Conservation (phyloP, 2,888 invertebrate species). For the Rotaria macrura region DNA sequence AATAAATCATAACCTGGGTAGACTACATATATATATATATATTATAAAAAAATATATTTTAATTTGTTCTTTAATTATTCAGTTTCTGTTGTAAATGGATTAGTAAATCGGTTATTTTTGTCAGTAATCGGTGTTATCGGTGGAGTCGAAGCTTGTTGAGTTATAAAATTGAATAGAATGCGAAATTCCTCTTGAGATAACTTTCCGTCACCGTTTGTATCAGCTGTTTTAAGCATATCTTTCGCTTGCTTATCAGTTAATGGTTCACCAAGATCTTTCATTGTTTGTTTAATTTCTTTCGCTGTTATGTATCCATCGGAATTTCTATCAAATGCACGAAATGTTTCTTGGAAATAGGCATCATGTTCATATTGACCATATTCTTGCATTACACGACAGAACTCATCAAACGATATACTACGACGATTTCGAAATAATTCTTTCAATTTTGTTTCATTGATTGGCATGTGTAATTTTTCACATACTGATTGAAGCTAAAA, state of each 20-base stretch:
- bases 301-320: not conserved
- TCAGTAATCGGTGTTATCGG: not conserved
- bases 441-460: not conserved
- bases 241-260: not conserved
- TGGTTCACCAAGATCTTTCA: not conserved
- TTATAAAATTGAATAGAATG: not conserved
- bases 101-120: not conserved
- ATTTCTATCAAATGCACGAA: constrained; percentile 14
- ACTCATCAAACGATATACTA: not conserved
- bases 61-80: not conserved
- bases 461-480: not conserved
- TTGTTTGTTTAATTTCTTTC: not conserved
- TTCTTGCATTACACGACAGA: not conserved
- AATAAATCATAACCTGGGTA: not conserved
- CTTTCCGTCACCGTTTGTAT: not conserved
- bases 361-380: not conserved
- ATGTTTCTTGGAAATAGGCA: not conserved
- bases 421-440: not conserved
- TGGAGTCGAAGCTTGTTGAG: not conserved
- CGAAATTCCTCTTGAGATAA: constrained; percentile 8
- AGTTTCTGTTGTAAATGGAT: not conserved
- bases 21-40: not conserved
- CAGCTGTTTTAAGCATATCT: not conserved
- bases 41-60: not conserved
- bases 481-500: not conserved